Evolutionary conservation across 2,113 vertebrate species (phyloP).

Genomic region (Coturnix japonica): DNA sequence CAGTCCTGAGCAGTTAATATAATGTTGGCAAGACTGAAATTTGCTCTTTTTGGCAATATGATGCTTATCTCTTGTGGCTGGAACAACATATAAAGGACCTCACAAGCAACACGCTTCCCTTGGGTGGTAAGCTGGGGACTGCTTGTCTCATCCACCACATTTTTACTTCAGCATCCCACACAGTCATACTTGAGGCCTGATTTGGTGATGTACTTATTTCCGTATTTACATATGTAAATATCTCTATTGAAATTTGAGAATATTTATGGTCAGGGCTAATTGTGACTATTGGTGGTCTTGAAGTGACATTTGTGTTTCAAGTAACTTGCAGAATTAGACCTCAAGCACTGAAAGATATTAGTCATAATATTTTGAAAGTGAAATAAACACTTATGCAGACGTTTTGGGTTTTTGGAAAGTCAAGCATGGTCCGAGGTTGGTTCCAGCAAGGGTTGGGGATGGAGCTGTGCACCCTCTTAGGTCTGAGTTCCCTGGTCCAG

Average conservation of each 20-base stretch:
- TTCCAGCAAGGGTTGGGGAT: background rate
- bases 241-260: background rate
- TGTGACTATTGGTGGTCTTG: conserved; percentile 39
- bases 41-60: background rate
- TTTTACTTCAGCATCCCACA: background rate
- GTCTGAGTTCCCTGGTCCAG: background rate
- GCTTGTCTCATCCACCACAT: background rate
- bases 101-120: background rate
- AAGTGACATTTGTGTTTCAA: background rate
- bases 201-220: conserved; percentile 32
- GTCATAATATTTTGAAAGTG: conserved; percentile 63
- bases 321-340: background rate
- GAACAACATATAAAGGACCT: background rate
- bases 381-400: conserved; percentile 43
- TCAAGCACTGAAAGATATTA: conserved; percentile 24
- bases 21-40: background rate
- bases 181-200: background rate
- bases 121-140: background rate
- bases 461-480: background rate
- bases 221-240: background rate
- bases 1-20: background rate
- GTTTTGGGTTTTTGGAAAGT: conserved; percentile 13
- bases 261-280: background rate
- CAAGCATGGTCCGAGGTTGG: background rate
- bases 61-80: background rate